phyloP scores from a whole-genome alignment of 1,140 invertebrate genomes.

The Gonatopus flavifemur region DNA sequence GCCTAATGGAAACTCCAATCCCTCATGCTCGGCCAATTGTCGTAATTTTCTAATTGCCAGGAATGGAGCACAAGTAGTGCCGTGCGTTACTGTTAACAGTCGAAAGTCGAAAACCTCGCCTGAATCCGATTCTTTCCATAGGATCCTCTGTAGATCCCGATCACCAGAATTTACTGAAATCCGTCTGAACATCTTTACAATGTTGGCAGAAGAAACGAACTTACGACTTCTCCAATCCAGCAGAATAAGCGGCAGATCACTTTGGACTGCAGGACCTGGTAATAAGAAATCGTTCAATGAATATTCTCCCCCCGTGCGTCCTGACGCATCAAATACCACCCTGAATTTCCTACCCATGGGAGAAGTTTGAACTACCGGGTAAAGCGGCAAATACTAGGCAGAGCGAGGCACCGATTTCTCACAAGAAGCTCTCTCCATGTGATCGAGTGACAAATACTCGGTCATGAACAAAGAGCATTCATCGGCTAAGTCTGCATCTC shows the following conservation, averaged over 20 bases:
- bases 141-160: conserved; percentile 23
- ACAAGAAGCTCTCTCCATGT: conserved; percentile 11
- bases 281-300: conserved; percentile 12
- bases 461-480: too few species aligned
- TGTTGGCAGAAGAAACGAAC: conserved; percentile 28
- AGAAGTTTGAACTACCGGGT: conserved; percentile 17
- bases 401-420: background rate
- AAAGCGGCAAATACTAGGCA: conserved; percentile 27
- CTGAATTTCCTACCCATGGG: conserved; percentile 20
- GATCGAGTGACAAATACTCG: conserved; percentile 21
- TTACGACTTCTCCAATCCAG: conserved; percentile 13
- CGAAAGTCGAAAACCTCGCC: conserved; percentile 22
- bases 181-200: conserved; percentile 41
- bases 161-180: conserved; percentile 17
- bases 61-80: conserved; percentile 34
- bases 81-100: conserved; percentile 41
- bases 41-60: conserved; percentile 30
- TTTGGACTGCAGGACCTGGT: conserved; percentile 5
- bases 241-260: background rate
- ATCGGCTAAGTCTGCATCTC: too few species aligned
- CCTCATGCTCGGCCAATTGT: conserved; percentile 30
- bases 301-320: background rate
- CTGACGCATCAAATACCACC: conserved; percentile 27
- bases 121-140: conserved; percentile 27
- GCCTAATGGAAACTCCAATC: conserved; percentile 19